phyloP scores from a whole-genome alignment of 2,797 vertebrate species.

The Ciconia nigra region DNA sequence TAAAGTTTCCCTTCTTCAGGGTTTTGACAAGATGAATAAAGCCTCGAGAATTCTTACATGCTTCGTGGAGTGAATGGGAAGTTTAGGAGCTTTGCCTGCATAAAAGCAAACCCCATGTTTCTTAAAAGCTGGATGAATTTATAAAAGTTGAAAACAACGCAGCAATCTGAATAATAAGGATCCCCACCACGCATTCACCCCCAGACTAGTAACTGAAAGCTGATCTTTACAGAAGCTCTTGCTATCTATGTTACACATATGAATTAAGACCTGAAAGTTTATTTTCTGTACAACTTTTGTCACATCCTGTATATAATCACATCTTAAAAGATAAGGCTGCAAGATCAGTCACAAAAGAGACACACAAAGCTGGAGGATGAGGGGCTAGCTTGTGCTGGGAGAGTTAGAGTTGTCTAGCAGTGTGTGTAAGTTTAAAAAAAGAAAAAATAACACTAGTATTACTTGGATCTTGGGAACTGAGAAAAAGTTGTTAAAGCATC shows the following conservation, averaged over 20 bases:
- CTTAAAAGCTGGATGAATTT: not conserved
- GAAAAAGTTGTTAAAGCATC: not conserved
- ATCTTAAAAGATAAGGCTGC: not conserved
- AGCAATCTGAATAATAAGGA: not conserved
- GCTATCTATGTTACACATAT: not conserved
- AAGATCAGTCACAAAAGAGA: not conserved
- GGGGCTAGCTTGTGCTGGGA: not conserved
- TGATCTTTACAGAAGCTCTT: not conserved
- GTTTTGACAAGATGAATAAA: conserved; percentile 24
- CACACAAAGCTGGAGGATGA: not conserved
- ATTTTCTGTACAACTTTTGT: not conserved
- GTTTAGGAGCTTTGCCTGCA: not conserved
- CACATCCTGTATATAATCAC: not conserved
- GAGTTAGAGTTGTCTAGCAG: not conserved
- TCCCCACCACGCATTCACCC: not conserved
- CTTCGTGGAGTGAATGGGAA: not conserved
- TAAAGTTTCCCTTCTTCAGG: not conserved
- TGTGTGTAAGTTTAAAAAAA: not conserved
- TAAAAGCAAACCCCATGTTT: conserved; percentile 3
- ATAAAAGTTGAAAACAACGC: not conserved
- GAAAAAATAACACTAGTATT: not conserved
- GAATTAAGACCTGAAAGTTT: not conserved
- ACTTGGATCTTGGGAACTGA: not conserved
- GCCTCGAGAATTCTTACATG: not conserved
- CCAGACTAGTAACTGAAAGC: not conserved